These are phyloP conservation scores for Campylorhamphus procurvoides DNA, from an alignment of 2,113 vertebrate genomes.

Conservation along the genomic window DNA sequence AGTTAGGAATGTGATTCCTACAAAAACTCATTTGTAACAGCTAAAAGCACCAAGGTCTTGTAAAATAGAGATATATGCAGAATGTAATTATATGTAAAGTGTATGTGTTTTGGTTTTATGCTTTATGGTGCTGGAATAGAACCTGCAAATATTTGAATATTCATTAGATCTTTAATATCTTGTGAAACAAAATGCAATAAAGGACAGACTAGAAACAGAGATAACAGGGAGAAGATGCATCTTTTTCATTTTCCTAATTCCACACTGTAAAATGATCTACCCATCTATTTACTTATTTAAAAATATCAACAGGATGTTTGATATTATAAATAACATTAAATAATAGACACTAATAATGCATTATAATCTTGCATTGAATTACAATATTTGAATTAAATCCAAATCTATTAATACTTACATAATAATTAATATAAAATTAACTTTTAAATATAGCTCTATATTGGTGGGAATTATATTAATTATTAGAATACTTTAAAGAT, in stretches of 20 bases:
- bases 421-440: constrained; percentile 33
- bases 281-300: constrained; percentile 32
- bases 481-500: background rate
- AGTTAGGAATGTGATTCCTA: background rate
- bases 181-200: constrained; percentile 50
- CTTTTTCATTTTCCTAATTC: constrained; percentile 53
- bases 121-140: background rate
- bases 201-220: constrained; percentile 25
- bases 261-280: background rate
- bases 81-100: background rate
- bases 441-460: background rate
- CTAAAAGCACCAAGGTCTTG: background rate
- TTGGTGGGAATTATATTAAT: background rate
- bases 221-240: constrained; percentile 46
- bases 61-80: background rate
- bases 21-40: background rate
- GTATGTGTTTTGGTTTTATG: background rate
- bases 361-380: constrained; percentile 7
- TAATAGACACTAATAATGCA: constrained; percentile 33
- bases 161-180: constrained; percentile 49
- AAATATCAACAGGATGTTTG: constrained; percentile 45
- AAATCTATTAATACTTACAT: constrained; percentile 25
- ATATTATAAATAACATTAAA: constrained; percentile 39
- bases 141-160: constrained; percentile 63
- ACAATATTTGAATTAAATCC: constrained; percentile 33